Percentiles rank a stretch among this genome's conserved stretches.
Evolutionary conservation across 2,888 invertebrate species (phyloP).

Genomic region (Deilephila elpenor): DNA sequence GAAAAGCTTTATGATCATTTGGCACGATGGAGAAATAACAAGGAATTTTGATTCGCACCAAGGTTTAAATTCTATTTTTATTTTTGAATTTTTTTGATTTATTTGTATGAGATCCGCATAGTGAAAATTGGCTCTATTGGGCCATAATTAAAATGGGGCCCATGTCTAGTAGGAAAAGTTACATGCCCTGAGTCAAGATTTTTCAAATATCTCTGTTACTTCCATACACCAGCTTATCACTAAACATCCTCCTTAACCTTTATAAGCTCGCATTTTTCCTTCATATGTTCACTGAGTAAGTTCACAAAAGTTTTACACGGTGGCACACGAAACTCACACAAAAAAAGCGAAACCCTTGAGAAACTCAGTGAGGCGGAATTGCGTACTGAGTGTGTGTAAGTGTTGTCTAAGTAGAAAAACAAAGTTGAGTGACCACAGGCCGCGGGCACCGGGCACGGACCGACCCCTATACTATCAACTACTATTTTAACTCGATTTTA

Average conservation of each 20-base stretch:
- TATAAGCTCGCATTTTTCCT: neutral
- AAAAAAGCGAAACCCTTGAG: constrained; percentile 48
- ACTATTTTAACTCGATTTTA: constrained; percentile 18
- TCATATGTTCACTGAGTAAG: constrained; percentile 6
- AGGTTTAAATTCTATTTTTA: neutral
- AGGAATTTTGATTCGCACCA: neutral
- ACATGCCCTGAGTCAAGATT: no score
- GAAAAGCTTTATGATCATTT: no score
- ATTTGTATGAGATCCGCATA: no score
- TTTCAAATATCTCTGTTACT: neutral
- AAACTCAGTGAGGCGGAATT: constrained; percentile 51
- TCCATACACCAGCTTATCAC: neutral
- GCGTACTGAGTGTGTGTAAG: constrained; percentile 45
- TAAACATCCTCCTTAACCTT: neutral
- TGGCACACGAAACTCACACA: constrained; percentile 27
- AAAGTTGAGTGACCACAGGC: constrained; percentile 72
- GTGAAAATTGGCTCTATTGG: no score
- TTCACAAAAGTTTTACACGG: constrained; percentile 41
- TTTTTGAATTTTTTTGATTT: neutral
- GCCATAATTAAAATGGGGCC: no score
- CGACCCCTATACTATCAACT: constrained; percentile 26
- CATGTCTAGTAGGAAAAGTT: no score
- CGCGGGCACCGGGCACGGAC: constrained; percentile 31
- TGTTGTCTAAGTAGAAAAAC: constrained; percentile 62
- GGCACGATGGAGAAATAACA: neutral